Evolutionary conservation across 37 sponge, comb jelly and placozoan genomes (phyloP).

Genomic region (Ianthella basta): DNA sequence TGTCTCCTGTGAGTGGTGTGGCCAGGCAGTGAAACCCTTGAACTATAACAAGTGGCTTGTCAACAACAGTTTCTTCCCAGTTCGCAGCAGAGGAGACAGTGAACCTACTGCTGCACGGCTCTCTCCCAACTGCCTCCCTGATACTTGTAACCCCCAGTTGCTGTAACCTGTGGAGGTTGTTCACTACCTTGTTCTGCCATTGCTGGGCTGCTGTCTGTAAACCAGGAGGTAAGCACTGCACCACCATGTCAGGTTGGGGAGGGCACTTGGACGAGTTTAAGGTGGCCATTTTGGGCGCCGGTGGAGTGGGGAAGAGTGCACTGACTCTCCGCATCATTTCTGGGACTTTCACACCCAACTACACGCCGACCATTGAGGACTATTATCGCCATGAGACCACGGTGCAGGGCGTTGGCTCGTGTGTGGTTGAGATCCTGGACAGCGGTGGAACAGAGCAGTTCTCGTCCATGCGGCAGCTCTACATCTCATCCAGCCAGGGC

Average conservation of each 20-base stretch:
- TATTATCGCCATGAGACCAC: constrained; percentile 86
- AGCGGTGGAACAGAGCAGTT: constrained; percentile 89
- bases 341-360: constrained; percentile 83
- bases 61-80: no score
- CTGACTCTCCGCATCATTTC: constrained; percentile 84
- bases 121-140: no score
- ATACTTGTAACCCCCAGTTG: no score
- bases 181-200: no score
- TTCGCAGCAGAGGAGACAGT: no score
- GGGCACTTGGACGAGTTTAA: constrained; percentile 61
- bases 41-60: no score
- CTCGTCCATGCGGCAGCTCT: constrained; percentile 84
- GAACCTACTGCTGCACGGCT: no score
- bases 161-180: no score
- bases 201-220: no score
- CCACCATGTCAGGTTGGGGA: constrained; percentile 17
- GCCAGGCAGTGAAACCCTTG: no score
- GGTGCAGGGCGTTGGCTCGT: constrained; percentile 73
- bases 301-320: constrained; percentile 90
- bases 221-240: no score
- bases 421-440: constrained; percentile 85
- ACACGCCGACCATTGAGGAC: constrained; percentile 88
- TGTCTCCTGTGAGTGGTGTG: no score
- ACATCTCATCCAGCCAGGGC: constrained; percentile 70
- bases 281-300: constrained; percentile 79